A percentile compares a stretch with the other conserved stretches of the same genome.
Conservation (phyloP, 2,797 vertebrate species). For the Antrozous pallidus region DNA sequence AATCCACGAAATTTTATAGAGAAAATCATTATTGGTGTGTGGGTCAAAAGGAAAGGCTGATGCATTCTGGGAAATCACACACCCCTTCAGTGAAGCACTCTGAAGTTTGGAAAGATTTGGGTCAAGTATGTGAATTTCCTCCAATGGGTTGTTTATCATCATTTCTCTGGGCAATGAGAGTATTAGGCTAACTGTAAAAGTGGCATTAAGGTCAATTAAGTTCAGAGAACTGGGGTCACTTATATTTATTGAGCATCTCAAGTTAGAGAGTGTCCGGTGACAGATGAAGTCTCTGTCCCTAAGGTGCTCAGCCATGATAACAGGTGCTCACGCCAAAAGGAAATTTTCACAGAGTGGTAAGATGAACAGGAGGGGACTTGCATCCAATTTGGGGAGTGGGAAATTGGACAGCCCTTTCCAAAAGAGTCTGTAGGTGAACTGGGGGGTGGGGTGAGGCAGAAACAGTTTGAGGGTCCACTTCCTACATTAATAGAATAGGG, state of each 20-base stretch:
- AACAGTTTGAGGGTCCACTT: background rate
- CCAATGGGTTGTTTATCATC: background rate
- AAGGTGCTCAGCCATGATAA: background rate
- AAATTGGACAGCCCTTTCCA: background rate
- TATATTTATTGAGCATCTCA: background rate
- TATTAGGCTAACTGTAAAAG: background rate
- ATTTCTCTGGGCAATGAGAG: background rate
- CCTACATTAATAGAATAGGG: background rate
- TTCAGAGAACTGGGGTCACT: background rate
- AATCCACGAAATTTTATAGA: background rate
- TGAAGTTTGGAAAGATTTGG: background rate
- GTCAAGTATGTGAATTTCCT: background rate
- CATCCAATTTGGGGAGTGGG: background rate
- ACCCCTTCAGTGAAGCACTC: background rate
- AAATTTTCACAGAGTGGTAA: background rate
- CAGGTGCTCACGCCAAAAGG: background rate
- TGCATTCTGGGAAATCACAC: background rate
- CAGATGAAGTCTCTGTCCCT: background rate
- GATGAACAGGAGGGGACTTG: background rate
- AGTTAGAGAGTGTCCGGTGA: background rate
- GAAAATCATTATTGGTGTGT: background rate
- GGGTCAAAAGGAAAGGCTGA: background rate
- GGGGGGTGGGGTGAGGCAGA: no score
- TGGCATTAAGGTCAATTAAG: background rate
- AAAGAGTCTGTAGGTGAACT: background rate